A percentile compares a stretch with the other conserved stretches of the same genome.
Evolutionary conservation across 2,888 invertebrate species (phyloP).

Genomic region (Diloba caeruleocephala): DNA sequence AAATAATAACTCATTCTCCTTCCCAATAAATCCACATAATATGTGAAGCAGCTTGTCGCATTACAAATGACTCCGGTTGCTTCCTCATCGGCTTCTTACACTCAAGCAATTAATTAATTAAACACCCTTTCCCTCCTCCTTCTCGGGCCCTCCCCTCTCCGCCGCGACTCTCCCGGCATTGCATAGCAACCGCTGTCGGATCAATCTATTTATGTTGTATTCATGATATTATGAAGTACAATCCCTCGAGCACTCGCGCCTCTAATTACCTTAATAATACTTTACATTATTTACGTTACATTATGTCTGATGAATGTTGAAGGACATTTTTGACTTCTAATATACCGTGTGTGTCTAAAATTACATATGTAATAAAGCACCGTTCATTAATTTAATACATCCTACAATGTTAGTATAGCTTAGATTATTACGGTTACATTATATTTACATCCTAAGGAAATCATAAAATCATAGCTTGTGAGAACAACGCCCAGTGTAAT

Average conservation of each 20-base stretch:
- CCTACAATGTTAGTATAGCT: too few species aligned
- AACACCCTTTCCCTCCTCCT: conserved; percentile 2
- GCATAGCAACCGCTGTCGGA: conserved; percentile 26
- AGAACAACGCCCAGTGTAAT: too few species aligned
- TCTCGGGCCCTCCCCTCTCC: neutral
- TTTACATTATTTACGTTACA: neutral
- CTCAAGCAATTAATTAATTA: conserved; percentile 51
- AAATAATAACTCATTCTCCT: conserved; percentile 5
- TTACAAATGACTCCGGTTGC: conserved; percentile 34
- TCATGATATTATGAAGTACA: conserved; percentile 24
- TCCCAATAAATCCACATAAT: conserved; percentile 1
- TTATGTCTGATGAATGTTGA: neutral
- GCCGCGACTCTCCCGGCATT: neutral
- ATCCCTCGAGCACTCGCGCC: neutral
- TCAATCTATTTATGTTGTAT: conserved; percentile 23
- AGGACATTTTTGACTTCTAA: neutral
- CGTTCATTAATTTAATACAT: too few species aligned
- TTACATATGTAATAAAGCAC: too few species aligned
- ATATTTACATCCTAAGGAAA: too few species aligned
- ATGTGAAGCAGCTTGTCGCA: conserved; percentile 30
- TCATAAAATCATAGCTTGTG: too few species aligned
- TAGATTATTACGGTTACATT: too few species aligned
- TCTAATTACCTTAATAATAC: conserved; percentile 18
- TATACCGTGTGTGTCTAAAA: neutral
- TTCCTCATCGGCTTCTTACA: conserved; percentile 40